Conservation (phyloP, 1,140 invertebrate species). For the Wasmannia auropunctata region DNA sequence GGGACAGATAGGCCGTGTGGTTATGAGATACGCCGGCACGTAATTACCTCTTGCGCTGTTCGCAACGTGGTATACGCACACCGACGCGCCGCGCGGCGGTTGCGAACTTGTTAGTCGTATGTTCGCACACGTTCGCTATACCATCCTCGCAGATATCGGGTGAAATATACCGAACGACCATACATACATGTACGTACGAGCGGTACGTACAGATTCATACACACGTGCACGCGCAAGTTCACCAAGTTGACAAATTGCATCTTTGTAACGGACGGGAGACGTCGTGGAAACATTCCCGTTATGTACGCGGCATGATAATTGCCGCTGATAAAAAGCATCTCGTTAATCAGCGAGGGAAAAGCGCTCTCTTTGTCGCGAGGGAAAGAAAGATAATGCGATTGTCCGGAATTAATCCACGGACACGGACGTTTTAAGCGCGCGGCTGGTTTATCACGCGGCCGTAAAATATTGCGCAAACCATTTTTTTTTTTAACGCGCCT, state of each 20-base stretch:
- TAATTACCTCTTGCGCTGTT: constrained; percentile 40
- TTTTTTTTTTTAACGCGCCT: neutral
- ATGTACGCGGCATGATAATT: constrained; percentile 17
- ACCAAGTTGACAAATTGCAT: constrained; percentile 20
- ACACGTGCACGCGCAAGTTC: neutral
- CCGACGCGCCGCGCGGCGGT: neutral
- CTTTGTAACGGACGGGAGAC: neutral
- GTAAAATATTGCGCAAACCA: neutral
- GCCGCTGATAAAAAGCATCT: constrained; percentile 31
- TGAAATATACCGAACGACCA: neutral
- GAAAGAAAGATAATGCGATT: neutral
- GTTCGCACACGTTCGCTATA: neutral
- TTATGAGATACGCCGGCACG: constrained; percentile 35
- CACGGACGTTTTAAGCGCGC: neutral
- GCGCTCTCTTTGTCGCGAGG: neutral
- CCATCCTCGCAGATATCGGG: neutral
- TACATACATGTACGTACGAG: neutral
- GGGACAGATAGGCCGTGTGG: constrained; percentile 15
- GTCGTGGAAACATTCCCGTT: neutral
- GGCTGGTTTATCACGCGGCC: constrained; percentile 2
- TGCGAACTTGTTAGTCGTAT: neutral
- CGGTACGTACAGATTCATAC: too few relatives aligned
- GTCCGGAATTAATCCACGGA: constrained; percentile 35
- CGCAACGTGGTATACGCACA: neutral
- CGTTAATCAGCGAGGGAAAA: constrained; percentile 18